phyloP scores from a whole-genome alignment of 2,888 invertebrate species.

The Tridacna crocea region DNA sequence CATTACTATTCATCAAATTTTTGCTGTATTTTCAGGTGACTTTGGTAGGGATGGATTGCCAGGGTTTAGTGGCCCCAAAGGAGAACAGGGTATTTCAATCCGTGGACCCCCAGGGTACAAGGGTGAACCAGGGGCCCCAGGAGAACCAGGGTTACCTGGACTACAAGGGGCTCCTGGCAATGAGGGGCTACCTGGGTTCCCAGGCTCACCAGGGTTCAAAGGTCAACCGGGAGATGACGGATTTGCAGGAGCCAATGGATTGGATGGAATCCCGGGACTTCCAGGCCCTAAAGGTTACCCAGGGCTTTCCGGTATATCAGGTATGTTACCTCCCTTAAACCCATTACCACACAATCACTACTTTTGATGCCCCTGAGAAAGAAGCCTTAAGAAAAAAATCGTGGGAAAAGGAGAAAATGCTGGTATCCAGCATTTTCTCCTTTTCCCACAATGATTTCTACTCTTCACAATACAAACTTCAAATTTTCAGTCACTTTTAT shows the following conservation, averaged over 20 bases:
- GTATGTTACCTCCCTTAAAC: conserved; percentile 33
- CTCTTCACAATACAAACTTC: too few relatives aligned
- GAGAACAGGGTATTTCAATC: conserved; percentile 46
- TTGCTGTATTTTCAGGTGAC: conserved; percentile 12
- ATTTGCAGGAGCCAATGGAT: conserved; percentile 37
- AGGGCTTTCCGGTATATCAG: conserved; percentile 68
- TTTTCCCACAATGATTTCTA: too few relatives aligned
- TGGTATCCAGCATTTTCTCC: too few relatives aligned
- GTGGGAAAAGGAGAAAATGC: too few relatives aligned
- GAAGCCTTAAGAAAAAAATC: too few relatives aligned
- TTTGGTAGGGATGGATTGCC: conserved; percentile 61
- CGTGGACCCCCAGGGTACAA: conserved; percentile 44
- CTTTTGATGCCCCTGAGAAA: too few relatives aligned
- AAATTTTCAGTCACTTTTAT: too few relatives aligned
- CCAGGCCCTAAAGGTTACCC: conserved; percentile 57
- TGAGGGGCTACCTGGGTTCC: conserved; percentile 67
- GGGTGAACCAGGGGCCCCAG: conserved; percentile 61
- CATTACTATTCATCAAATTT: not conserved
- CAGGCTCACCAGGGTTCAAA: conserved; percentile 71
- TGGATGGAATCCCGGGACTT: conserved; percentile 40
- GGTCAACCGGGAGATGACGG: conserved; percentile 53
- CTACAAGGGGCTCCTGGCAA: conserved; percentile 68
- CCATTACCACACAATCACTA: too few relatives aligned
- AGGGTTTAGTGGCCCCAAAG: conserved; percentile 61
- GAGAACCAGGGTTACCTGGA: conserved; percentile 45